phyloP scores from a whole-genome alignment of 2,888 invertebrate species.

The Pyrrhosoma nymphula region DNA sequence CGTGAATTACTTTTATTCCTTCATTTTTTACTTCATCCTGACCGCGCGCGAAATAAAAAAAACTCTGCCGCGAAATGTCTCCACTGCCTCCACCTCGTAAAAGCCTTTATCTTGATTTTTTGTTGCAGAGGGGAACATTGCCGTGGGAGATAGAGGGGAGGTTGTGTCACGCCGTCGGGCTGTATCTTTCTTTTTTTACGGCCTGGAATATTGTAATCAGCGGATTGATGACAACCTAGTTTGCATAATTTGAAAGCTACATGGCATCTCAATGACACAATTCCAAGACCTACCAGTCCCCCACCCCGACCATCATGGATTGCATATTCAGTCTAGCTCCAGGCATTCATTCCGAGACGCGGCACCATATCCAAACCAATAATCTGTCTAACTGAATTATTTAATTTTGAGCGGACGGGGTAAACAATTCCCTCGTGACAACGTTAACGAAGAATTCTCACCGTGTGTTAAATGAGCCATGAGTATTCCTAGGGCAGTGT shows the following conservation, averaged over 20 bases:
- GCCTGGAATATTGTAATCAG: constrained; percentile 24
- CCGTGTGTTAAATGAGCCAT: too few species aligned
- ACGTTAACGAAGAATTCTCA: too few species aligned
- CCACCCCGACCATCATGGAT: neutral
- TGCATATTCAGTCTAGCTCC: neutral
- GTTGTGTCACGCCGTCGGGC: neutral
- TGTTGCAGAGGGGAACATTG: too few species aligned
- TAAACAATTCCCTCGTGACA: neutral
- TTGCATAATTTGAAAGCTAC: constrained; percentile 39
- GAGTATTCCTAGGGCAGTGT: too few species aligned
- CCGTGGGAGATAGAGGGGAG: neutral
- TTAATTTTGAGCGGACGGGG: neutral
- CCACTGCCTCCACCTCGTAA: neutral
- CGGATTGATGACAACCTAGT: constrained; percentile 5
- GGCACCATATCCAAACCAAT: neutral
- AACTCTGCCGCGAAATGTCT: neutral
- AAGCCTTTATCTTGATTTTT: constrained; percentile 36
- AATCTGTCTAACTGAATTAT: neutral
- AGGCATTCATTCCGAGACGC: neutral
- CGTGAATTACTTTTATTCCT: neutral
- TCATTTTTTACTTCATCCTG: neutral
- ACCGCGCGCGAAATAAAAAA: neutral
- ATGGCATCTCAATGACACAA: constrained; percentile 8
- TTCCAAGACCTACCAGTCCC: neutral
- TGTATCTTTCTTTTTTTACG: neutral